Base-by-base conservation (phyloP, 1,140 invertebrate genomes). In the Drosophila nikananu region DNA sequence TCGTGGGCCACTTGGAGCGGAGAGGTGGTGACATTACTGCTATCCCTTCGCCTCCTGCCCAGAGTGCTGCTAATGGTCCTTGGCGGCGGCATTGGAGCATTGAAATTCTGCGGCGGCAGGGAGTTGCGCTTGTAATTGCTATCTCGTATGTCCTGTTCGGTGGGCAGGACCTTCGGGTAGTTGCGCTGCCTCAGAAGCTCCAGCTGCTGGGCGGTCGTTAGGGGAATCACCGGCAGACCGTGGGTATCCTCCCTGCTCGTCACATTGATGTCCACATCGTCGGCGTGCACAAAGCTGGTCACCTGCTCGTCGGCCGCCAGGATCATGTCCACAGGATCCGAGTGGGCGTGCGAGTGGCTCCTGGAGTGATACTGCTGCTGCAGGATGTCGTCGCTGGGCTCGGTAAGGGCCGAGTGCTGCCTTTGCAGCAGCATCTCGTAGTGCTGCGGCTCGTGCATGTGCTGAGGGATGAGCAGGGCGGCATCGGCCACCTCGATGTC, bases 161-260 rank as follows among this genome's bases (percentile, higher is more conserved):
- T 97, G 21, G 97, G 97, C 30, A 97, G 86, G 8, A 97, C 97
- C 94, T 97, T 97, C 0, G 96, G 97, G 90, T 96, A 97, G 83
- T 97, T 97, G 71, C 96, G 94, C 64, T 95, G 94, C 91, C 96
- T 96, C 32, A 97, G 96, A 8, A 95, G 95, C 54, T 94, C 94
- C 42, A 97, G 92, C 3, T 96, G 95, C 82, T 97, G 96, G 80
- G 96, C 96, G 6, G 95, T 94, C 12, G 94, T 95, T 15, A 96
- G 78, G 0, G 80, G 78, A 5, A 68, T 58, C 4, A 59, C 60
- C 44, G 83, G 75, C 64, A 91, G 79, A 5, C 41, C 59, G 13
- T 77, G 55, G 48, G 94, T 94, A 9, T 92, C 91, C 23, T 89
- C 84, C 19, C 82, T 81, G 48, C 95, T 96, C 1, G 96, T 97